These are phyloP conservation scores for Campylomormyrus numenius DNA, from an alignment of 2,113 vertebrate genomes.

Conservation along the genomic window DNA sequence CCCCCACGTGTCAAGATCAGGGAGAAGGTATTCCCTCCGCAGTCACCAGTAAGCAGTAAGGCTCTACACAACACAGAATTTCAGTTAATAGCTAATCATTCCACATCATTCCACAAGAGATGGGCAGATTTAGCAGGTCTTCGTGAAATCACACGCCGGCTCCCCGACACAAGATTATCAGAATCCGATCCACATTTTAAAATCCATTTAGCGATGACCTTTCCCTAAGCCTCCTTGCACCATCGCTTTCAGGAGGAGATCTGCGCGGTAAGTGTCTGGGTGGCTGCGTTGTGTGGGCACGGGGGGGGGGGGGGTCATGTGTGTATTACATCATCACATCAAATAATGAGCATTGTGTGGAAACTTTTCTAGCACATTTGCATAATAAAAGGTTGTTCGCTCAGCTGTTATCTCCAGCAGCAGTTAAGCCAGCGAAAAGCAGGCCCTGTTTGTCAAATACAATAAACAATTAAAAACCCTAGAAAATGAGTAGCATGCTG, in stretches of 20 bases:
- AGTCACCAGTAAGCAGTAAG: neutral
- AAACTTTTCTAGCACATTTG: neutral
- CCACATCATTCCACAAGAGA: neutral
- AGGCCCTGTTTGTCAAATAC: neutral
- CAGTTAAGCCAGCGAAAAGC: neutral
- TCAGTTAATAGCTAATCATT: constrained; percentile 13
- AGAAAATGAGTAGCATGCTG: neutral
- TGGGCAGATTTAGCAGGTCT: neutral
- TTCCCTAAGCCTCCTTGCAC: neutral
- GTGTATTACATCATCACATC: neutral
- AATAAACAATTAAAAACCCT: neutral
- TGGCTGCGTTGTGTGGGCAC: too few relatives aligned
- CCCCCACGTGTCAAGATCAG: neutral
- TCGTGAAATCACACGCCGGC: neutral
- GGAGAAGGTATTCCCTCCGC: neutral
- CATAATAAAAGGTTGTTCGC: neutral
- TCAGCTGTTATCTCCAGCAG: neutral
- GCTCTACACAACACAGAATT: neutral
- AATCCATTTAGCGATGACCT: neutral
- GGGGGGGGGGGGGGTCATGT: neutral
- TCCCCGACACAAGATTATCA: neutral
- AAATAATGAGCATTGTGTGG: neutral
- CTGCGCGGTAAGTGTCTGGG: too few relatives aligned
- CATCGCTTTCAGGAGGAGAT: neutral
- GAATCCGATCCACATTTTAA: neutral